Evolutionary conservation across 2,888 invertebrate species (phyloP).

Genomic region (Sceliomorpha sp.): DNA sequence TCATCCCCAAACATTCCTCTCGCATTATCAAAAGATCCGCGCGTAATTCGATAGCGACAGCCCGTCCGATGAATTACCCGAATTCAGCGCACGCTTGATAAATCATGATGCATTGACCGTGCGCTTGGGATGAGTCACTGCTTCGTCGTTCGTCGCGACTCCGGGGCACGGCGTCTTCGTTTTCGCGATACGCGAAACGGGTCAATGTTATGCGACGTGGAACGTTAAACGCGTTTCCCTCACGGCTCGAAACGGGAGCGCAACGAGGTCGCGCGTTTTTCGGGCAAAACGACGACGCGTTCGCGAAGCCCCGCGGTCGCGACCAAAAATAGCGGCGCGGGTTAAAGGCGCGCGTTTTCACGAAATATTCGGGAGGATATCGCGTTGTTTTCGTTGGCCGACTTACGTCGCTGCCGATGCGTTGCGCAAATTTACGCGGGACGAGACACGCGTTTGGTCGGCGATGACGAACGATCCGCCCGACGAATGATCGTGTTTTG

Average conservation of each 20-base stretch:
- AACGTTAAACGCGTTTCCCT: constrained; percentile 1
- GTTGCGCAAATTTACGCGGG: constrained; percentile 4
- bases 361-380: constrained; percentile 1
- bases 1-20: too few species aligned
- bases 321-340: constrained; percentile 14
- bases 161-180: constrained; percentile 23
- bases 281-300: constrained; percentile 6
- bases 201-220: constrained; percentile 23
- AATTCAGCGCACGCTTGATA: constrained; percentile 20
- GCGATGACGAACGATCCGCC: constrained; percentile 5
- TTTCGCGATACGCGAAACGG: constrained; percentile 6
- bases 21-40: too few species aligned
- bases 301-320: neutral
- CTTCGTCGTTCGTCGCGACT: constrained; percentile 12
- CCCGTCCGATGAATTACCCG: neutral
- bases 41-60: neutral
- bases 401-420: too few species aligned
- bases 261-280: constrained; percentile 5
- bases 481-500: neutral
- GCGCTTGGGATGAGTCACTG: constrained; percentile 31
- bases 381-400: constrained; percentile 12
- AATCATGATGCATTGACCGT: constrained; percentile 37
- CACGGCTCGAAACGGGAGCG: neutral
- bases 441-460: constrained; percentile 9
- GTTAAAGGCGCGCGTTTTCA: constrained; percentile 1